phyloP scores from a whole-genome alignment of 1,140 invertebrate genomes.

The Alviniconcha marisindica region DNA sequence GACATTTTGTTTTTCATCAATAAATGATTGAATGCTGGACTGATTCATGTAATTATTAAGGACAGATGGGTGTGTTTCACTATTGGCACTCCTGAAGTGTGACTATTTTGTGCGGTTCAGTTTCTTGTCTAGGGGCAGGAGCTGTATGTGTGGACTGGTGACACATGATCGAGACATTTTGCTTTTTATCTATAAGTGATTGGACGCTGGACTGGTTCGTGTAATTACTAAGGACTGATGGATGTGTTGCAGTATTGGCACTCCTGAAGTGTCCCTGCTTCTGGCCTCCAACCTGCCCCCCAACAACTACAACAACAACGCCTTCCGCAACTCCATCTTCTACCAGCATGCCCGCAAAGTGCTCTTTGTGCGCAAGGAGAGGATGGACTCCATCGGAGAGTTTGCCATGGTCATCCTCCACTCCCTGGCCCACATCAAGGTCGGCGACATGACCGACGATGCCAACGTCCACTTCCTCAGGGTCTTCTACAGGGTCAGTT shows the following conservation, averaged over 20 bases:
- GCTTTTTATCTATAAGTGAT: too few relatives aligned
- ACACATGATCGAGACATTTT: too few relatives aligned
- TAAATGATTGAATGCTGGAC: too few relatives aligned
- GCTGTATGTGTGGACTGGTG: too few relatives aligned
- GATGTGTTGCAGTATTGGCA: constrained; percentile 51
- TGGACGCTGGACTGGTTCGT: too few relatives aligned
- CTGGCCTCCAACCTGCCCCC: constrained; percentile 72
- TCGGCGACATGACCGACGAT: constrained; percentile 70
- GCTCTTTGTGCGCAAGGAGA: constrained; percentile 70
- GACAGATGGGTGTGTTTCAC: too few relatives aligned
- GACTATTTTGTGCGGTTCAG: too few relatives aligned
- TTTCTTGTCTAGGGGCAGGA: too few relatives aligned
- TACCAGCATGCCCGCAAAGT: constrained; percentile 70
- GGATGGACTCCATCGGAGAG: constrained; percentile 73
- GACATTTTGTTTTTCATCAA: too few relatives aligned
- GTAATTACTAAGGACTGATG: too few relatives aligned
- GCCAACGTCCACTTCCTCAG: constrained; percentile 68
- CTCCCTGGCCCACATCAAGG: constrained; percentile 71
- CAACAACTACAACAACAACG: constrained; percentile 71
- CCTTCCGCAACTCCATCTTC: constrained; percentile 70
- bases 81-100: too few relatives aligned
- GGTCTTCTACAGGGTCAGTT: constrained; percentile 69
- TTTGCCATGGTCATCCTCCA: constrained; percentile 73
- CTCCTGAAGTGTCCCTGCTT: constrained; percentile 68
- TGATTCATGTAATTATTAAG: too few relatives aligned